A percentile compares a stretch with the other conserved stretches of the same genome.
These are phyloP conservation scores for Xenentodon cancila DNA, from an alignment of 2,797 vertebrate genomes.

Conservation along the genomic window DNA sequence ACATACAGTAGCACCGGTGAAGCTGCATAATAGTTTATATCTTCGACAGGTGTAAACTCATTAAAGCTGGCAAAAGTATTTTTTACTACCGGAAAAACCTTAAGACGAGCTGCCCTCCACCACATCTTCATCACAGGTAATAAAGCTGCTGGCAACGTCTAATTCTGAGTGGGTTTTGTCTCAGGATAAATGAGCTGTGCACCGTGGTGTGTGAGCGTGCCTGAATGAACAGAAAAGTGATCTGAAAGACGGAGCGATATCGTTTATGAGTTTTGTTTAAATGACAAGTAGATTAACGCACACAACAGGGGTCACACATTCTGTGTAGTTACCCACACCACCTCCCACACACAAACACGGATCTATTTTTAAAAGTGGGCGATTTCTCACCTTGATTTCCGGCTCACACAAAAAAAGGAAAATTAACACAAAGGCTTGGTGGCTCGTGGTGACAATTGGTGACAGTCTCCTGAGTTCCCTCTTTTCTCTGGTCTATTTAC, in stretches of 20 bases:
- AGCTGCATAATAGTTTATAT: too few species aligned
- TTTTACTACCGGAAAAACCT: too few species aligned
- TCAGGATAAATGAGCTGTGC: neutral
- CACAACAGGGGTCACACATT: too few species aligned
- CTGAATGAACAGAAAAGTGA: neutral
- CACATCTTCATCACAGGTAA: too few species aligned
- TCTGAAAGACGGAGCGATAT: neutral
- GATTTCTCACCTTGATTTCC: conserved; percentile 70
- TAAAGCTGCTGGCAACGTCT: too few species aligned
- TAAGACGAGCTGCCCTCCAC: too few species aligned
- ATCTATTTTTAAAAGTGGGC: conserved; percentile 72
- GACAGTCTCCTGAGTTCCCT: conserved; percentile 71
- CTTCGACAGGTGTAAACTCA: too few species aligned
- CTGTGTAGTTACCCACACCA: conserved; percentile 17
- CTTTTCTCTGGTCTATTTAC: conserved; percentile 67
- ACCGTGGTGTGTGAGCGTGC: neutral
- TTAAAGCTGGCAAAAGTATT: too few species aligned
- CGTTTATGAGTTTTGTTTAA: neutral
- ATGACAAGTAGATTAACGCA: neutral
- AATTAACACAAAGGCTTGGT: conserved; percentile 76
- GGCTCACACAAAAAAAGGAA: conserved; percentile 66
- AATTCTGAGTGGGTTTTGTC: neutral
- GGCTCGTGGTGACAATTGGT: conserved; percentile 80
- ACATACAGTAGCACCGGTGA: too few species aligned
- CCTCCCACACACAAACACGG: conserved; percentile 19